Evolutionary conservation across 2,113 vertebrate genomes (phyloP), one percentile per base, ranked within the genome.

Genomic region (Halcyon malimbica): DNA sequence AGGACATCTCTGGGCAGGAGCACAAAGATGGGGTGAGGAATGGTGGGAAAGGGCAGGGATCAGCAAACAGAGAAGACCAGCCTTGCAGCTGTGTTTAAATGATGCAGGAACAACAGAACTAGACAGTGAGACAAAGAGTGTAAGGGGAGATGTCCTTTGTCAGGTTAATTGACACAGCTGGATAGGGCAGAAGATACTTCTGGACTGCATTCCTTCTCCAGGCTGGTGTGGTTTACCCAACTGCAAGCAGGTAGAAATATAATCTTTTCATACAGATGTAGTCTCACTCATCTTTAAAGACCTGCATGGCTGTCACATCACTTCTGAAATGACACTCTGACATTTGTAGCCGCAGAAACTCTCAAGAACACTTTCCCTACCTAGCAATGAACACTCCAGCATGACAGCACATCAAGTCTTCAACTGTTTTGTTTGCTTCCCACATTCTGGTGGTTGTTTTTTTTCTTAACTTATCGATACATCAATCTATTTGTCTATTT

Each of bases 391-490:
- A 50, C 7, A 8, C 17, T 65, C 11, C 67, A 60, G 39, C 5
- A 9, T 31, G 25, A 33, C 33, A 3, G 0, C 13, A 1, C 2
- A 0, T 31, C 18, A 67, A 76, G 28, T 35, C 28, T 80, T 80
- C 46, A 59, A 19, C 14, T n/a, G 11, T 2, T 81, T 50, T 48
- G 14, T 67, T 93, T 87, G 18, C 24, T 75, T 74, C 26, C 15
- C 13, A 64, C 20, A 6, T 13, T 76, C 39, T 31, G 64, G 28
- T 59, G 56, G 16, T 20, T 24, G 7, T 59, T 14, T 7, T 19
- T 19, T 35, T 16, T 60, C 16, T 48, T 4, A 42, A 24, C 11
- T 41, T 18, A 25, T 41, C 41, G 21, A n/a, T 60, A 23, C 28
- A 9, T 26, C 37, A 57, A 5, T 42, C 8, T 31, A 17, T 41